Evolutionary conservation across 2,797 vertebrate species (phyloP).

Genomic region (Pangasius macronema): DNA sequence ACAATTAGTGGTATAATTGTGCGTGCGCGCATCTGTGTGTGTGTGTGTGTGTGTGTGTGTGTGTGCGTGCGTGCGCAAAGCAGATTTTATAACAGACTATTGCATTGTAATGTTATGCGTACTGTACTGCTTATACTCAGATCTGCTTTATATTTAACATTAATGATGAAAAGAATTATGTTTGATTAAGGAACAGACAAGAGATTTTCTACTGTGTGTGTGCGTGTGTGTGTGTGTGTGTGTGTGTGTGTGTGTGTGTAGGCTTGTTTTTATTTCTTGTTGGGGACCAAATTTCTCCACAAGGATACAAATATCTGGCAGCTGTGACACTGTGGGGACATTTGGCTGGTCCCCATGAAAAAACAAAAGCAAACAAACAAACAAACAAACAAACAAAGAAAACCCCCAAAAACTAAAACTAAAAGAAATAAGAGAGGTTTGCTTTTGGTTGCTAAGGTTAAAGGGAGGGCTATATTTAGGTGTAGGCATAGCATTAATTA

Average conservation of each 20-base stretch:
- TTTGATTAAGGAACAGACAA: background rate
- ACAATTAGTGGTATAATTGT: background rate
- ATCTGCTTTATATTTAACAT: too few relatives aligned
- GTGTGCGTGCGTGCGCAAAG: background rate
- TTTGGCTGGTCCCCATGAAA: background rate
- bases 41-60: background rate
- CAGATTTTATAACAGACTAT: background rate
- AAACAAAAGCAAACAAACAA: background rate
- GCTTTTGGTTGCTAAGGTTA: background rate
- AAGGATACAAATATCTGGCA: background rate
- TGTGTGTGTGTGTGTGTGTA: background rate
- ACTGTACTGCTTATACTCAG: background rate
- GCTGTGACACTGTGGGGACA: background rate
- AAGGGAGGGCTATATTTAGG: background rate
- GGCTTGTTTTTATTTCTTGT: background rate
- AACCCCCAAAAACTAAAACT: background rate
- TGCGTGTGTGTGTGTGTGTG: background rate
- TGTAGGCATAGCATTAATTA: background rate
- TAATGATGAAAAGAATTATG: background rate
- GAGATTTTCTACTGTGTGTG: background rate
- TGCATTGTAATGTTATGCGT: background rate
- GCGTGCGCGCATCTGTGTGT: background rate
- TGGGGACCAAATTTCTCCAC: background rate
- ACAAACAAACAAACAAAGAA: too few relatives aligned
- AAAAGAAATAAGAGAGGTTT: background rate